Percentiles rank a stretch among this genome's conserved stretches.
These are phyloP conservation scores for Mycetomoellerius zeteki DNA, from an alignment of 1,140 invertebrate genomes.

Conservation along the genomic window DNA sequence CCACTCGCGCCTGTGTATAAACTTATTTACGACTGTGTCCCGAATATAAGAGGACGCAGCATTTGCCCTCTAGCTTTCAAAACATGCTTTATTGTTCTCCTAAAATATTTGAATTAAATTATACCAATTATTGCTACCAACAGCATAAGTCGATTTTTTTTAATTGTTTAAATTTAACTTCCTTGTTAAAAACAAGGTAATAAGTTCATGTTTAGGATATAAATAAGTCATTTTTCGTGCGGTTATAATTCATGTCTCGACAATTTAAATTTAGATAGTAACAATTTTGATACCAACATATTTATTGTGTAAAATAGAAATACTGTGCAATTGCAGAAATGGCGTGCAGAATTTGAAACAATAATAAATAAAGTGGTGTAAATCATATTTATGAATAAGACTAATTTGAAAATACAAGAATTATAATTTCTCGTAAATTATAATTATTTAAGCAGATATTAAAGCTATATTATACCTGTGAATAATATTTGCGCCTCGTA, in stretches of 20 bases:
- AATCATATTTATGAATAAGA: neutral
- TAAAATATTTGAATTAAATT: conserved; percentile 35
- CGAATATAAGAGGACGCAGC: conserved; percentile 53
- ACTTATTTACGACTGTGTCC: conserved; percentile 57
- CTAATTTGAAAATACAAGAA: neutral
- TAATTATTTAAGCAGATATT: neutral
- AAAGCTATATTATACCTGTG: neutral
- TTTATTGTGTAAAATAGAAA: conserved; percentile 12
- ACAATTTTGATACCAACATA: neutral
- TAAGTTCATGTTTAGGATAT: neutral
- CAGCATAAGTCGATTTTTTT: neutral
- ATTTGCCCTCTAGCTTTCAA: conserved; percentile 55
- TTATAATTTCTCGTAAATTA: neutral
- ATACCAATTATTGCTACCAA: neutral
- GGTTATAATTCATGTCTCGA: neutral
- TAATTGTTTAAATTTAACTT: neutral
- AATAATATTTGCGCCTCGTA: conserved; percentile 33
- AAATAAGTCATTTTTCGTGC: neutral
- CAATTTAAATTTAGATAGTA: conserved; percentile 27
- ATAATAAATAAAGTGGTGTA: neutral
- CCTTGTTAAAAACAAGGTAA: neutral
- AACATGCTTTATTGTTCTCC: conserved; percentile 33
- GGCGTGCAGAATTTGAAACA: neutral
- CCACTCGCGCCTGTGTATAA: conserved; percentile 49
- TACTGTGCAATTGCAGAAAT: neutral